phyloP scores from a whole-genome alignment of 1,140 invertebrate genomes.

The Ceratina australensis region DNA sequence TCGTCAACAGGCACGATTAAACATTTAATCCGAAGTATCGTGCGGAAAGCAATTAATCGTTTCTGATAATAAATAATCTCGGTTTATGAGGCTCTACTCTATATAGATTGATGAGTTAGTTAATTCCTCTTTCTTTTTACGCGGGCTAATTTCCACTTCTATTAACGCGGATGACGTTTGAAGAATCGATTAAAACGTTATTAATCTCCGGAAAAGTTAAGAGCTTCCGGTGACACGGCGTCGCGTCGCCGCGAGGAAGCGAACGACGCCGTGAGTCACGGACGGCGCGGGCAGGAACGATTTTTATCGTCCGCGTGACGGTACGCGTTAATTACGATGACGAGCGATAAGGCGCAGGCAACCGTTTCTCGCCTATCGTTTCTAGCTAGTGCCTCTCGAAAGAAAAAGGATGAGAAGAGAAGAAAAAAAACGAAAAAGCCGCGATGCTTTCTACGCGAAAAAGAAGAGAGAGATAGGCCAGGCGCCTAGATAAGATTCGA shows the following conservation, averaged over 20 bases:
- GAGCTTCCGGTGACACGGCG: conserved; percentile 34
- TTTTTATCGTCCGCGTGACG: conserved; percentile 56
- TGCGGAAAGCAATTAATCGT: conserved; percentile 7
- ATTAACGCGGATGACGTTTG: conserved; percentile 16
- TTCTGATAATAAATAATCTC: conserved; percentile 5
- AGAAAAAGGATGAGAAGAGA: background rate
- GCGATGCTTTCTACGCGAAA: conserved; percentile 9
- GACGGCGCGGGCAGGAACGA: conserved; percentile 9
- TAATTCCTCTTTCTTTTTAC: no score
- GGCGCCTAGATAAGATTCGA: conserved; percentile 58
- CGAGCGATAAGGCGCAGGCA: conserved; percentile 31
- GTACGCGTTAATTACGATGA: conserved; percentile 61
- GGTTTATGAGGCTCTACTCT: background rate
- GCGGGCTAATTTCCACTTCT: background rate
- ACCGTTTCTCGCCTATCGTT: conserved; percentile 20
- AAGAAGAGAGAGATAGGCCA: conserved; percentile 22
- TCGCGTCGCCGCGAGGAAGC: conserved; percentile 26
- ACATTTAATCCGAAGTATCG: background rate
- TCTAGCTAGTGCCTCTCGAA: background rate
- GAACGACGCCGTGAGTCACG: conserved; percentile 32
- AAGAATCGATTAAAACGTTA: conserved; percentile 46
- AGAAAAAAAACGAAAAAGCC: background rate
- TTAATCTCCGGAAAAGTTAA: conserved; percentile 44
- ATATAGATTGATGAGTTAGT: no score
- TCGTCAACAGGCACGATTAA: background rate